These are phyloP conservation scores for Eilema griseolum DNA, from an alignment of 2,888 invertebrate species.

Conservation along the genomic window DNA sequence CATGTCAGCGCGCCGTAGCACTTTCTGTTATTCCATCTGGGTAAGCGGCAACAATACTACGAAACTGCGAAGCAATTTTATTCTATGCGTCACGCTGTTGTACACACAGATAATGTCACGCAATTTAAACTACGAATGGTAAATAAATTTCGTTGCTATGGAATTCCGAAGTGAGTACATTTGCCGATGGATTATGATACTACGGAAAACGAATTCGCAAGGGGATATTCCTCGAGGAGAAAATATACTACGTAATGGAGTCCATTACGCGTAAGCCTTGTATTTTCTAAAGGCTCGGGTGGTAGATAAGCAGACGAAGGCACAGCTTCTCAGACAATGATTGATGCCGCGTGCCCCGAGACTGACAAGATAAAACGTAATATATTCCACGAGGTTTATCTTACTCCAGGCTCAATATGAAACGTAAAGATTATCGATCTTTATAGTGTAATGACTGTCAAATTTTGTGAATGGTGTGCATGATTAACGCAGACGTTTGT, in stretches of 20 bases:
- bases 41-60: constrained; percentile 55
- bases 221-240: constrained; percentile 37
- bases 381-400: constrained; percentile 59
- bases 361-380: constrained; percentile 62
- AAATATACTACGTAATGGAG: constrained; percentile 61
- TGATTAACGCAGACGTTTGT: constrained; percentile 38
- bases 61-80: constrained; percentile 52
- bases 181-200: constrained; percentile 1
- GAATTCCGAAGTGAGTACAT: constrained; percentile 12
- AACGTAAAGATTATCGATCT: constrained; percentile 48
- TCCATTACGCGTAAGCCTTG: constrained; percentile 69
- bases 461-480: constrained; percentile 43
- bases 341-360: constrained; percentile 68
- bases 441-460: constrained; percentile 52
- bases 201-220: constrained; percentile 26
- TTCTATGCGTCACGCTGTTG: constrained; percentile 55
- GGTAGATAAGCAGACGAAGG: constrained; percentile 68
- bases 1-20: constrained; percentile 51
- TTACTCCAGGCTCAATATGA: constrained; percentile 54
- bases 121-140: constrained; percentile 40
- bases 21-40: constrained; percentile 62
- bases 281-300: constrained; percentile 63
- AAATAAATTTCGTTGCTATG: constrained; percentile 24
- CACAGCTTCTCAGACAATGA: constrained; percentile 72
- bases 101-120: constrained; percentile 53